A percentile compares a stretch with the other conserved stretches of the same genome.
Evolutionary conservation across 2,888 invertebrate species (phyloP).

Genomic region (Scrobipalpa costella): DNA sequence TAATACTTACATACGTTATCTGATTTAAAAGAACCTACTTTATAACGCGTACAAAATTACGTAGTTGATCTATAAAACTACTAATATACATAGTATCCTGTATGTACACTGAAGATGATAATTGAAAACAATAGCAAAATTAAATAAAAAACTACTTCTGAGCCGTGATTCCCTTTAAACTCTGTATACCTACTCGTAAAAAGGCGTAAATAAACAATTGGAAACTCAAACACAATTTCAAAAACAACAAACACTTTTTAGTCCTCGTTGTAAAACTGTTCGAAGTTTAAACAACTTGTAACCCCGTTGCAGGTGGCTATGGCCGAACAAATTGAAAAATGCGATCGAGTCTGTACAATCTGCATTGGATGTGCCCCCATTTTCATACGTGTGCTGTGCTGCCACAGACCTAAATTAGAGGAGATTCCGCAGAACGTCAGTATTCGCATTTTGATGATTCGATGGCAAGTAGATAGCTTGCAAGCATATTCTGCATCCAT

Average conservation of each 20-base stretch:
- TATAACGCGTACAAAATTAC: not conserved
- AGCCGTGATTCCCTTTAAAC: too few relatives aligned
- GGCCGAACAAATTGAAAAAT: constrained; percentile 57
- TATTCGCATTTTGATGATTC: too few relatives aligned
- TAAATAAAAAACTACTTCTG: too few relatives aligned
- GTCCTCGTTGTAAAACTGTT: not conserved
- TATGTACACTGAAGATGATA: not conserved
- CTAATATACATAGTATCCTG: not conserved
- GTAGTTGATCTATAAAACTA: not conserved
- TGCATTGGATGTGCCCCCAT: constrained; percentile 36
- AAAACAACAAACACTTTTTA: too few relatives aligned
- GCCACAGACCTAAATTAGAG: too few relatives aligned
- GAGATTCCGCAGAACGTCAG: too few relatives aligned
- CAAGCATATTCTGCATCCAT: too few relatives aligned
- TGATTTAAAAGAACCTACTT: not conserved
- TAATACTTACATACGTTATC: not conserved
- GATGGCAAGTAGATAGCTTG: too few relatives aligned
- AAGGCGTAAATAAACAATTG: not conserved
- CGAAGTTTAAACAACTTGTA: not conserved
- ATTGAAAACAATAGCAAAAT: too few relatives aligned
- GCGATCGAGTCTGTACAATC: constrained; percentile 49
- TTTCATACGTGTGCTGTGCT: constrained; percentile 18
- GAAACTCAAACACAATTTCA: not conserved
- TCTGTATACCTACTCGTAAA: too few relatives aligned
- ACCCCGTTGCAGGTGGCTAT: constrained; percentile 29